A percentile compares a stretch with the other conserved stretches of the same genome.
Conservation (phyloP, 30 jellyfish, hydroid and myxozoan genomes). For the Turritopsis dohrnii region DNA sequence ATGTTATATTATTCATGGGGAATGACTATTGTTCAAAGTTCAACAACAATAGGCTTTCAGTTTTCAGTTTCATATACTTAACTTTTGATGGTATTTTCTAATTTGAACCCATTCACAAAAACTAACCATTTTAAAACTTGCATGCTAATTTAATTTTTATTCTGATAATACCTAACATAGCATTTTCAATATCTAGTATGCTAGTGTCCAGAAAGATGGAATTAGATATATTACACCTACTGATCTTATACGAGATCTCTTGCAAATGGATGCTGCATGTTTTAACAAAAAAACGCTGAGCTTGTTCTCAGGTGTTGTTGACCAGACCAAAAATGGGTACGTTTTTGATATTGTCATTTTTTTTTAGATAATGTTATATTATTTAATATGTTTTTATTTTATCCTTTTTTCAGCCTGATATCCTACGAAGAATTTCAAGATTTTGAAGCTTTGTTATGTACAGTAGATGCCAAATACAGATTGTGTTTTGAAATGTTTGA, state of each 20-base stretch:
- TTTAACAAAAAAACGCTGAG: constrained; percentile 59
- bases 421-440: constrained; percentile 91
- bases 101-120: background rate
- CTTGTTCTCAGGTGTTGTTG: constrained; percentile 82
- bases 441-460: constrained; percentile 79
- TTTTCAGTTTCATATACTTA: no score
- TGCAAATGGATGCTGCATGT: constrained; percentile 92
- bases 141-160: background rate
- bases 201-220: constrained; percentile 86
- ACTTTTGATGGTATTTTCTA: background rate
- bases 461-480: constrained; percentile 83
- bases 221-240: constrained; percentile 85
- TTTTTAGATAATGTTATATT: background rate
- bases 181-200: constrained; percentile 49
- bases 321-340: constrained; percentile 87
- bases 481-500: constrained; percentile 77
- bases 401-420: constrained; percentile 45
- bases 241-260: constrained; percentile 81
- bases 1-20: no score
- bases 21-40: no score
- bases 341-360: background rate
- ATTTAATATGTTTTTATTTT: background rate
- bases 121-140: background rate
- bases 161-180: background rate
- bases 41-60: no score